phyloP scores from a whole-genome alignment of 2,888 invertebrate genomes.

The Nemurella pictetii region DNA sequence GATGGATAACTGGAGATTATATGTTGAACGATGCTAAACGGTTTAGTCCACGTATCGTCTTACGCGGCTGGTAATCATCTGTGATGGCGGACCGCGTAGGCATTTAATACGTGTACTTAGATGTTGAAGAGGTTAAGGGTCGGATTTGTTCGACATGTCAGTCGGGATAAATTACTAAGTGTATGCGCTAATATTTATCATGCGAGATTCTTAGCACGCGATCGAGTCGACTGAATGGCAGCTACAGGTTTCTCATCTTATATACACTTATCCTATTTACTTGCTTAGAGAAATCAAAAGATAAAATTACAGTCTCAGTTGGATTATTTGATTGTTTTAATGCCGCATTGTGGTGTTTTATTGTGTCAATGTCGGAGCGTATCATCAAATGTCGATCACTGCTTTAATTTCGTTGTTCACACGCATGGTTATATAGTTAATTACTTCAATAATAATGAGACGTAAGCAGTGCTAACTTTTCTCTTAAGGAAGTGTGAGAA shows the following conservation, averaged over 20 bases:
- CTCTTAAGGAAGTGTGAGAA: background rate
- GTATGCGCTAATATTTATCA: background rate
- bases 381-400: background rate
- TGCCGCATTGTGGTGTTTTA: too few relatives aligned
- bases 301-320: background rate
- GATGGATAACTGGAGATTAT: background rate
- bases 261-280: background rate
- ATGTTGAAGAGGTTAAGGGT: background rate
- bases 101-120: background rate
- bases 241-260: background rate
- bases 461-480: background rate
- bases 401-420: background rate
- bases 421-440: background rate
- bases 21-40: background rate
- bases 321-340: background rate
- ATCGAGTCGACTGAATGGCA: background rate
- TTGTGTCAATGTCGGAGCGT: background rate
- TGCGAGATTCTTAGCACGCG: background rate
- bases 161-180: background rate
- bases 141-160: background rate
- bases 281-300: background rate
- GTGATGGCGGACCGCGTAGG: background rate
- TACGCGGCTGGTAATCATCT: background rate
- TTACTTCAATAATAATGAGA: background rate
- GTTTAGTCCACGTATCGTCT: background rate